Evolutionary conservation across 2,888 invertebrate genomes (phyloP).

Genomic region (Marronus borbonicus): DNA sequence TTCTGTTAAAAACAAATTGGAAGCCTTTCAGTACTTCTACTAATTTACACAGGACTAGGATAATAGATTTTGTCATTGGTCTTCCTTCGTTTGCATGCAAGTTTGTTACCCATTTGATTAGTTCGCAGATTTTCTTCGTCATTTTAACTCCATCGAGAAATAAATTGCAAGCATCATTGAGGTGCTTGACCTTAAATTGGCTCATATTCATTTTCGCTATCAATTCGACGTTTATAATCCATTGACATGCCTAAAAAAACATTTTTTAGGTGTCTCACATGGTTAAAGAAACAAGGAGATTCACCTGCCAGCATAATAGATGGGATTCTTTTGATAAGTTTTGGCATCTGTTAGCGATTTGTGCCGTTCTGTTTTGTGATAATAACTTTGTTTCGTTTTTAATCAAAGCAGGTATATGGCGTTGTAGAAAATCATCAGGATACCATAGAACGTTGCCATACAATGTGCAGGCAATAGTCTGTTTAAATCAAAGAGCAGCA

Average conservation of each 20-base stretch:
- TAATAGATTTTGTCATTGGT: constrained; percentile 84
- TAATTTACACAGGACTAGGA: constrained; percentile 84
- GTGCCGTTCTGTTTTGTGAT: constrained; percentile 71
- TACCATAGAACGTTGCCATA: constrained; percentile 89
- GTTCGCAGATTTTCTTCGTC: constrained; percentile 70
- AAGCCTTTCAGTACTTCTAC: constrained; percentile 87
- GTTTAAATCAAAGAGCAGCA: constrained; percentile 52
- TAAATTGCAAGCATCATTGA: constrained; percentile 72
- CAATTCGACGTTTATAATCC: constrained; percentile 78
- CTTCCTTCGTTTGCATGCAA: constrained; percentile 80
- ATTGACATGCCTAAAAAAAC: constrained; percentile 71
- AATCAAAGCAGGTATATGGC: constrained; percentile 75
- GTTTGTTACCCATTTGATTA: constrained; percentile 77
- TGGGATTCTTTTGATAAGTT: constrained; percentile 75
- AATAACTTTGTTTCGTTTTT: constrained; percentile 71
- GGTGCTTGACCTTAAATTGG: constrained; percentile 72
- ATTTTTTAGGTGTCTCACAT: constrained; percentile 59
- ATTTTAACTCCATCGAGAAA: constrained; percentile 73
- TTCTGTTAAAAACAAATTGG: constrained; percentile 79
- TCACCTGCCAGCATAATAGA: constrained; percentile 65
- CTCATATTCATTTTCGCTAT: constrained; percentile 70
- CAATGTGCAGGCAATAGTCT: constrained; percentile 85
- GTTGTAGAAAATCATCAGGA: constrained; percentile 85
- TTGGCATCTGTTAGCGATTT: constrained; percentile 74
- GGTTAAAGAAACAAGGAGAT: constrained; percentile 66